These are phyloP conservation scores for Lampropteryx suffumata DNA, from an alignment of 2,888 invertebrate species.

Conservation along the genomic window DNA sequence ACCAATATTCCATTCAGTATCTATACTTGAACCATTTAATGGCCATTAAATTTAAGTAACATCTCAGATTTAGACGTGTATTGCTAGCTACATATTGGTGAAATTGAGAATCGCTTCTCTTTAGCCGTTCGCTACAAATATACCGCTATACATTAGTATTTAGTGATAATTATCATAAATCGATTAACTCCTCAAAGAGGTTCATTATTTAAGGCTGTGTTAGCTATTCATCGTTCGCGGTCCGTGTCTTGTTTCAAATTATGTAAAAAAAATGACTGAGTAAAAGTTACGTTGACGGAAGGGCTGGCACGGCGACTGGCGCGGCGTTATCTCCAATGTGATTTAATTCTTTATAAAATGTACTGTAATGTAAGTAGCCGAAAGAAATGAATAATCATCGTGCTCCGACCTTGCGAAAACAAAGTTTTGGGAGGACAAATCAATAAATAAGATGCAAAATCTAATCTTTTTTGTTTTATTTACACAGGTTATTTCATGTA, in stretches of 20 bases:
- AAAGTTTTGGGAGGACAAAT: constrained; percentile 77
- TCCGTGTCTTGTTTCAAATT: constrained; percentile 50
- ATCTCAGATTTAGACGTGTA: not conserved
- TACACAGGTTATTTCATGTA: not conserved
- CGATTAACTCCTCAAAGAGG: constrained; percentile 21
- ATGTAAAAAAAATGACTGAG: constrained; percentile 74
- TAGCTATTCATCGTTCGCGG: constrained; percentile 6
- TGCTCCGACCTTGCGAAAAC: constrained; percentile 76
- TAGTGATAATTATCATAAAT: constrained; percentile 11
- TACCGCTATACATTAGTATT: not conserved
- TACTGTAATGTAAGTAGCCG: constrained; percentile 80
- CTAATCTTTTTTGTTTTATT: constrained; percentile 65
- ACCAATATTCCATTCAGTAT: not conserved
- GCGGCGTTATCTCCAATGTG: constrained; percentile 65
- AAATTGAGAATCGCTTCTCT: no score
- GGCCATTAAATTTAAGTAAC: constrained; percentile 3
- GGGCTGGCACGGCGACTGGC: constrained; percentile 50
- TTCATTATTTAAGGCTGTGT: constrained; percentile 15
- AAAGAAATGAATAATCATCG: constrained; percentile 77
- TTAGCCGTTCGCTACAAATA: no score
- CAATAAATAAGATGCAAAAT: constrained; percentile 81
- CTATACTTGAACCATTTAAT: constrained; percentile 4
- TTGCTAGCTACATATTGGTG: not conserved
- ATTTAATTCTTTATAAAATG: constrained; percentile 76
- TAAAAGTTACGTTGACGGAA: constrained; percentile 63